Base-by-base conservation (phyloP, 1,140 invertebrate genomes). In the Sycophaga agraensis region DNA sequence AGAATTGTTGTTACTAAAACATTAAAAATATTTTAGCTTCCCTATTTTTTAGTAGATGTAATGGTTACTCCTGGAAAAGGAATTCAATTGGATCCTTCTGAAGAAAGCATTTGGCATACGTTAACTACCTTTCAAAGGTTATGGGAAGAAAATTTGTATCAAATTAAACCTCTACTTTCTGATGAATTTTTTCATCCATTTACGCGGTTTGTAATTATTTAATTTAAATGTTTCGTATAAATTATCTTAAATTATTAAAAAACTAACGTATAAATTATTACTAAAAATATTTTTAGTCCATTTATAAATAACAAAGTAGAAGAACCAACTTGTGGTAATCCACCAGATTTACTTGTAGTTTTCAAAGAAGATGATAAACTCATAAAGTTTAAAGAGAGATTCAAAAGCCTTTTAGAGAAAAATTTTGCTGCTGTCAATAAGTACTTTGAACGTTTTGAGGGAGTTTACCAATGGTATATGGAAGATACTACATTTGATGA, bases 261-360 rank as follows among this genome's bases (percentile, higher is more conserved):
- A 40, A 40, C 14, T 45, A 40, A n/a, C n/a, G n/a, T n/a, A 35
- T 37, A 14, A 12, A 22, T 50, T 35, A 50, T 50, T 56, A 80
- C 17, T 69, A 79, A 48, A 40, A 59, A 53, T 35, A 45, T 21
- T 60, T 83, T 73, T 48, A 91, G 90, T 61, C 90, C 90, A 0
- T 84, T 88, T 16, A 88, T 92, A 45, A 89, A 91, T 82, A 85
- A 85, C 17, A 88, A 88, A 73, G 82, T 85, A 70, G 86, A 90
- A 67, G 84, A 89, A 45, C 84, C 87, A 70, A 83, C 85, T 0
- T 87, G 84, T 45, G 87, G 87, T 1, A 78, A 84, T 26, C 85
- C 90, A 0, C 88, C 89, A 0, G 83, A 84, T 50, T 73, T 91
- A 8, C 70, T 79, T 24, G 84, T 82, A 59, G 83, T 91, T 6